Evolutionary conservation across 2,888 invertebrate genomes (phyloP).

Genomic region (Norana najaformis): DNA sequence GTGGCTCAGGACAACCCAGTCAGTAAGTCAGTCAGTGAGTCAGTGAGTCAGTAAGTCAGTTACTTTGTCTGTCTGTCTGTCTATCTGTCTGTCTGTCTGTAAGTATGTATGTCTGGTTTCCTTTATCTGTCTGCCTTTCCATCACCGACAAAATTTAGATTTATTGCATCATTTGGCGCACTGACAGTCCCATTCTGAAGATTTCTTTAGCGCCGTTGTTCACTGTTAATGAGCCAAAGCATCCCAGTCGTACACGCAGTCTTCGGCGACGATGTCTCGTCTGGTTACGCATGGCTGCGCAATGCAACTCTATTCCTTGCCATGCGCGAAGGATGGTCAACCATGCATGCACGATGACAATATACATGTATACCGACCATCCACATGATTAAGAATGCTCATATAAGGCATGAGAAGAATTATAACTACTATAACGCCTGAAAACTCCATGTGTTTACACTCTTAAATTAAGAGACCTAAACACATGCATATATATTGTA

Average conservation of each 20-base stretch:
- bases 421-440: neutral
- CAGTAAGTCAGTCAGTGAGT: neutral
- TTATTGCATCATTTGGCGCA: neutral
- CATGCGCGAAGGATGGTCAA: neutral
- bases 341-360: neutral
- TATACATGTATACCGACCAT: neutral
- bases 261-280: neutral
- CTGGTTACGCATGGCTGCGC: neutral
- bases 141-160: neutral
- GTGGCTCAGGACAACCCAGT: neutral
- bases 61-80: neutral
- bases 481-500: neutral
- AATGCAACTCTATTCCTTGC: neutral
- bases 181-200: neutral
- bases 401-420: neutral
- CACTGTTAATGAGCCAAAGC: neutral
- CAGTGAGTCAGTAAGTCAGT: neutral
- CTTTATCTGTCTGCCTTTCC: neutral
- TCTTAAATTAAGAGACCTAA: neutral
- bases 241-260: neutral
- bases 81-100: neutral
- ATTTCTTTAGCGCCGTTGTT: neutral
- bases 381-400: conserved; percentile 5
- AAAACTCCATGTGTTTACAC: neutral
- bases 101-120: neutral